These are phyloP conservation scores for Campylomormyrus numenius DNA, from an alignment of 2,113 vertebrate genomes.

Conservation along the genomic window DNA sequence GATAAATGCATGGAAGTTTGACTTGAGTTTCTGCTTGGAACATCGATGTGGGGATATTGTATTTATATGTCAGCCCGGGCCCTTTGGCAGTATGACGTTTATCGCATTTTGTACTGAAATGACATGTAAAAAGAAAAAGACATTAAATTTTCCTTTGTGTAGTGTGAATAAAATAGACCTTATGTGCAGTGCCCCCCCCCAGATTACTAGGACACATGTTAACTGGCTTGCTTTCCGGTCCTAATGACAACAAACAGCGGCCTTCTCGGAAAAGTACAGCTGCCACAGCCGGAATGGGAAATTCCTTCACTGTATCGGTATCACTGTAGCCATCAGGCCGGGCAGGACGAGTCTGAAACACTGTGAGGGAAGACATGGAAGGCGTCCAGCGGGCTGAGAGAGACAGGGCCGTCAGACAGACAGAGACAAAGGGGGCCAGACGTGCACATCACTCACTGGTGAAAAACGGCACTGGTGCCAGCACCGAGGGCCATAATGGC, in stretches of 20 bases:
- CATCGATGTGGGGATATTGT: neutral
- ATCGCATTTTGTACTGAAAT: neutral
- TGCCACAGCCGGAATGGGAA: neutral
- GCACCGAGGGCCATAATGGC: conserved; percentile 35
- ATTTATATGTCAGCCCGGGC: neutral
- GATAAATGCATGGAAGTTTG: neutral
- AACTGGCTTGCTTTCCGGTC: neutral
- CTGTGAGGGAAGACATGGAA: neutral
- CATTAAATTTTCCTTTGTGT: neutral
- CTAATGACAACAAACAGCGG: neutral
- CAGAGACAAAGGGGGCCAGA: conserved; percentile 26
- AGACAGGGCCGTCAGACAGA: conserved; percentile 15
- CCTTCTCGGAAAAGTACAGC: neutral
- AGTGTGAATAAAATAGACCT: neutral
- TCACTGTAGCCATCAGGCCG: neutral
- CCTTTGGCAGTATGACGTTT: neutral
- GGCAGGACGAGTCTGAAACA: neutral
- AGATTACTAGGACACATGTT: neutral
- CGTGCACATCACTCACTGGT: conserved; percentile 45
- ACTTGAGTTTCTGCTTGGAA: neutral
- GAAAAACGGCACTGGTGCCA: conserved; percentile 33
- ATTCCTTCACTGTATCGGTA: neutral
- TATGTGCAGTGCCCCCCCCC: neutral
- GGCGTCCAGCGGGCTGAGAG: neutral
- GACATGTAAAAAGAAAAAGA: neutral